Conservation (phyloP, 2,888 invertebrate species). For the Acanthacorydalis orientalis region DNA sequence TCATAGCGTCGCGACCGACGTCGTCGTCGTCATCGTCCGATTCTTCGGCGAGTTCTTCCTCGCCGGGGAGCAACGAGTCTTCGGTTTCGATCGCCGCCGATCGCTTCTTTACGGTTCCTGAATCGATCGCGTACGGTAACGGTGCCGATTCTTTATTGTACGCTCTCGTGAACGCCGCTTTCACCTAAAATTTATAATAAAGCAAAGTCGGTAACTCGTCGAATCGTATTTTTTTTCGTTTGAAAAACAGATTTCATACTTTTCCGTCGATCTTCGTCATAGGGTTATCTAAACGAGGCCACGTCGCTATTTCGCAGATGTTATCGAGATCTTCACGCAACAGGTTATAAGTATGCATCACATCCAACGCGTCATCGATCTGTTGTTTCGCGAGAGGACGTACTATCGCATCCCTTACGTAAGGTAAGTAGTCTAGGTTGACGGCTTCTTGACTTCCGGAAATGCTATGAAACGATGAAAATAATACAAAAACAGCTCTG, state of each 20-base stretch:
- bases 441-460: conserved; percentile 69
- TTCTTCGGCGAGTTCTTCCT: conserved; percentile 24
- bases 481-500: too few relatives aligned
- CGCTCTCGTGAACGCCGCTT: conserved; percentile 81
- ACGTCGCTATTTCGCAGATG: conserved; percentile 66
- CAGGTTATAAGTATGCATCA: conserved; percentile 72
- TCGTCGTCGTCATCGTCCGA: conserved; percentile 38
- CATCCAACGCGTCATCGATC: conserved; percentile 47
- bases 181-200: conserved; percentile 56
- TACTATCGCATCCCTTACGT: conserved; percentile 57
- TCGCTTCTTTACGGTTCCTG: conserved; percentile 42
- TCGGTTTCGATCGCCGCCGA: conserved; percentile 19
- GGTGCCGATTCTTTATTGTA: conserved; percentile 74
- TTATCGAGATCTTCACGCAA: conserved; percentile 84
- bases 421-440: conserved; percentile 74
- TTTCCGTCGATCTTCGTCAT: conserved; percentile 61
- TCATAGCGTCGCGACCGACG: conserved; percentile 55
- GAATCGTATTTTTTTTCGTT: background rate
- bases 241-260: conserved; percentile 20
- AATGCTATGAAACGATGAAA: conserved; percentile 33
- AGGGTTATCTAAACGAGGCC: conserved; percentile 66
- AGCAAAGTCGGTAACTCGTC: too few relatives aligned
- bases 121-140: conserved; percentile 57
- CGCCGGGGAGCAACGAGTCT: conserved; percentile 20
- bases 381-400: conserved; percentile 57